These are phyloP conservation scores for Arnoldichthys spilopterus DNA, from an alignment of 2,797 vertebrate genomes.

Conservation along the genomic window DNA sequence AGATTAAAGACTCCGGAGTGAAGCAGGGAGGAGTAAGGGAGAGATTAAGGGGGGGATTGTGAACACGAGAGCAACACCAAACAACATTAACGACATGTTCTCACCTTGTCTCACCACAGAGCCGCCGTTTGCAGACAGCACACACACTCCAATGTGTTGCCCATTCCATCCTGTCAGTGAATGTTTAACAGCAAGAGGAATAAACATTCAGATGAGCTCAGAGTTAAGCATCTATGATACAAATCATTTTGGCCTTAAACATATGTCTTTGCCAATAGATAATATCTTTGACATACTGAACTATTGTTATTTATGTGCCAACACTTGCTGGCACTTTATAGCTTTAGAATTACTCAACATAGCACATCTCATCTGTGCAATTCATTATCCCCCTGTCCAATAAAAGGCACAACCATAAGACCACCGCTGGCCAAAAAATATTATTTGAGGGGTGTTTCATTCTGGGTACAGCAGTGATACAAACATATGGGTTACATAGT, in stretches of 20 bases:
- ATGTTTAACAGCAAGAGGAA: slow-evolving; percentile 25
- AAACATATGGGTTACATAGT: not conserved
- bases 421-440: not conserved
- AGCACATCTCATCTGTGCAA: not conserved
- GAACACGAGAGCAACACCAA: slow-evolving; percentile 47
- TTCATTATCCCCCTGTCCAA: not conserved
- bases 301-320: not conserved
- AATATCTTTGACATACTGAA: not conserved
- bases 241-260: not conserved
- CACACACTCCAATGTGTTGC: slow-evolving; percentile 13
- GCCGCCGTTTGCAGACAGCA: slow-evolving; percentile 7
- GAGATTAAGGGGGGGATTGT: slow-evolving; percentile 33
- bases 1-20: slow-evolving; percentile 46
- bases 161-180: slow-evolving; percentile 21
- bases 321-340: not conserved
- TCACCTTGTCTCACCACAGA: slow-evolving; percentile 46
- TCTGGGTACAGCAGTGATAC: not conserved
- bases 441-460: not conserved
- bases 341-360: not conserved
- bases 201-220: slow-evolving; percentile 16
- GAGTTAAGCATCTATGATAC: not conserved
- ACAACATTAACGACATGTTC: slow-evolving; percentile 47
- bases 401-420: not conserved
- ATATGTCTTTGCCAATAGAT: not conserved
- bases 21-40: slow-evolving; percentile 49